Conservation (phyloP, 2,113 vertebrate genomes). For the Stigmatopora nigra region DNA sequence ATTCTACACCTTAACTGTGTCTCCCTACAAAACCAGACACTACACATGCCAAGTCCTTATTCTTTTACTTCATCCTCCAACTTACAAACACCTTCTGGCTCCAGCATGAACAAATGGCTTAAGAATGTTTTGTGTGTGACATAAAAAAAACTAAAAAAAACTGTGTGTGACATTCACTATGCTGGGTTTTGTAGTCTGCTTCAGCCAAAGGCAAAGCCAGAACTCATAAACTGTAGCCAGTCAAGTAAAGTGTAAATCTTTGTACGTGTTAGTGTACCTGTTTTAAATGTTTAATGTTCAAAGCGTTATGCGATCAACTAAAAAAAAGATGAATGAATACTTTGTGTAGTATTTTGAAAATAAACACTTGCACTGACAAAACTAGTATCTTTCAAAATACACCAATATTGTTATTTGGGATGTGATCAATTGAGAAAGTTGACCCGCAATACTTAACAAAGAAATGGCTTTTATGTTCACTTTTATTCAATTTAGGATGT, state of each 20-base stretch:
- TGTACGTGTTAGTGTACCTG: not conserved
- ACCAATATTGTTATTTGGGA: too few species aligned
- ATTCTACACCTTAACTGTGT: not conserved
- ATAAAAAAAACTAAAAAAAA: not conserved
- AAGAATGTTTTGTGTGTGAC: not conserved
- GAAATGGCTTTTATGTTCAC: too few species aligned
- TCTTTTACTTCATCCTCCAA: constrained; percentile 3
- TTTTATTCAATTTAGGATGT: too few species aligned
- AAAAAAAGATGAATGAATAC: too few species aligned
- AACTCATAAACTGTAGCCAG: not conserved
- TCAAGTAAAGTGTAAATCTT: not conserved
- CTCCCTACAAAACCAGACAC: not conserved
- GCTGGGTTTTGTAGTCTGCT: not conserved
- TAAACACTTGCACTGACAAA: too few species aligned
- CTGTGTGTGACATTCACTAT: not conserved
- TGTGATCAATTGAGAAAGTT: too few species aligned
- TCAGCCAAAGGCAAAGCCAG: not conserved
- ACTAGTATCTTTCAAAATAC: too few species aligned
- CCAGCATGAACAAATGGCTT: constrained; percentile 1
- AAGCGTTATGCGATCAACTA: too few species aligned
- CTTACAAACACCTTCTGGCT: constrained; percentile 1
- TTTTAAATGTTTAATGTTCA: not conserved
- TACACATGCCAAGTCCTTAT: constrained; percentile 6
- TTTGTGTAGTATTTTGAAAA: too few species aligned
- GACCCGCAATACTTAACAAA: too few species aligned